These are phyloP conservation scores for Anser brachyrhynchus DNA, from an alignment of 2,113 vertebrate species.

Conservation along the genomic window DNA sequence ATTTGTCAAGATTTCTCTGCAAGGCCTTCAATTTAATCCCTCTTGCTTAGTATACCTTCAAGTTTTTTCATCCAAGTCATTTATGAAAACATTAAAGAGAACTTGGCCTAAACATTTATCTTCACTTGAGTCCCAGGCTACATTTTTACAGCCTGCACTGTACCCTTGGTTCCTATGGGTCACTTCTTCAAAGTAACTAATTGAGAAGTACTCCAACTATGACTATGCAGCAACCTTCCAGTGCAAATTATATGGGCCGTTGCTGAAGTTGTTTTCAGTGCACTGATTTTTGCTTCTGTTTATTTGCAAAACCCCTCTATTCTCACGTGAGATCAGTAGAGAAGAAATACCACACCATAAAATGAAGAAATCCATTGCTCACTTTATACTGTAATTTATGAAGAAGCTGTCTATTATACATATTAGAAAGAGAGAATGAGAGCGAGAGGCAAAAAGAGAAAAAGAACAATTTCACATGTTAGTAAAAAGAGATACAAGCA, in stretches of 20 bases:
- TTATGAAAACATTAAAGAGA: too few species aligned
- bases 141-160: not conserved
- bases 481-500: slow-evolving; percentile 53
- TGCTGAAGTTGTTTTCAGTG: not conserved
- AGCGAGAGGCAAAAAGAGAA: not conserved
- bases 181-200: slow-evolving; percentile 1
- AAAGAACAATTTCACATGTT: not conserved
- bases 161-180: not conserved
- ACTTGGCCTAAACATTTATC: not conserved
- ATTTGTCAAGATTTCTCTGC: too few species aligned
- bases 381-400: not conserved
- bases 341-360: not conserved
- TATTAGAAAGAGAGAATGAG: not conserved
- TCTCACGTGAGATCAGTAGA: not conserved
- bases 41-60: too few species aligned
- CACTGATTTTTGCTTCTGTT: not conserved
- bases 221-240: not conserved
- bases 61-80: too few species aligned
- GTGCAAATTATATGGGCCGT: not conserved
- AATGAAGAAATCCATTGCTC: not conserved
- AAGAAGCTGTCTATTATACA: not conserved
- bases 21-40: too few species aligned
- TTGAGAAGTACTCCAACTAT: not conserved
- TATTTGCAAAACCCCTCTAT: not conserved
- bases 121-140: not conserved